A percentile compares a stretch with the other conserved stretches of the same genome.
Evolutionary conservation across 1,140 invertebrate genomes (phyloP).

Genomic region (Zeugodacus cucurbitae): DNA sequence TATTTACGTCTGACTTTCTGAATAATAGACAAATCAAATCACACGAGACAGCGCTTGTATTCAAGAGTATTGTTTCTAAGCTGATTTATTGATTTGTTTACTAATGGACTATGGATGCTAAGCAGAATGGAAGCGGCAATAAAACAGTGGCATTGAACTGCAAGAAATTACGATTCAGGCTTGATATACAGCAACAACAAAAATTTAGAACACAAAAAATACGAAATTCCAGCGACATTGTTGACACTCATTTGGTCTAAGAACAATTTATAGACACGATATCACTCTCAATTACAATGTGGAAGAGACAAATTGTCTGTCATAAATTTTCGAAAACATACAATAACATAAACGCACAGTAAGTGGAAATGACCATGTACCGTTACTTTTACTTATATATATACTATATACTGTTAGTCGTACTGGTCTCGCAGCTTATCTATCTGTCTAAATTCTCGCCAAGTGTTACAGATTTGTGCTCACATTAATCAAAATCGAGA

Average conservation of each 20-base stretch:
- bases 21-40: neutral
- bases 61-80: neutral
- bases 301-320: neutral
- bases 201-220: too few species aligned
- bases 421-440: neutral
- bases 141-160: neutral
- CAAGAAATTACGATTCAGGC: neutral
- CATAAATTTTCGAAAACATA: neutral
- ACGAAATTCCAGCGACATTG: neutral
- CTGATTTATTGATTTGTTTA: constrained; percentile 5
- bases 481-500: constrained; percentile 7
- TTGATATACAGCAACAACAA: too few species aligned
- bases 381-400: neutral
- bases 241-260: neutral
- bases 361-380: neutral
- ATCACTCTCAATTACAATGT: constrained; percentile 9
- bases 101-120: neutral
- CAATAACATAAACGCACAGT: neutral
- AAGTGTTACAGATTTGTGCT: constrained; percentile 13
- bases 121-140: neutral
- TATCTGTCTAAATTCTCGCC: neutral
- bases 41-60: neutral
- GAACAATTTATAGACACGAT: neutral
- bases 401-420: neutral
- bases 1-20: neutral